Percentiles rank a stretch among this genome's conserved stretches.
These are phyloP conservation scores for Adelphocoris suturalis DNA, from an alignment of 2,888 invertebrate species.

Conservation along the genomic window DNA sequence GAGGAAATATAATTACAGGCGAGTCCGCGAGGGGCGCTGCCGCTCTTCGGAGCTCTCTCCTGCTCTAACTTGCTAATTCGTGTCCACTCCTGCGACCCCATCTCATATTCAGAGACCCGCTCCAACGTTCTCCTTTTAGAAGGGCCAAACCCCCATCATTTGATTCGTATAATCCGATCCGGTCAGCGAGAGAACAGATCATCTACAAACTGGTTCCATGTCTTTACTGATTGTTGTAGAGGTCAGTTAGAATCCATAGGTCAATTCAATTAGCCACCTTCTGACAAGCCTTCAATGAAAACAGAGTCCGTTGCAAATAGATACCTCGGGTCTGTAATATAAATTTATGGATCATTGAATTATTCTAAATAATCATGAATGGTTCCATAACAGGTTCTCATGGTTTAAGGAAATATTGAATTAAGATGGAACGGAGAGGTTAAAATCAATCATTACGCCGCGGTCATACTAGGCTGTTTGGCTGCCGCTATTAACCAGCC, in stretches of 20 bases:
- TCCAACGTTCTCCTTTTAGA: conserved; percentile 32
- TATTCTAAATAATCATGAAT: too few species aligned
- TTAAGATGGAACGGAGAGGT: too few species aligned
- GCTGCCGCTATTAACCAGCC: too few species aligned
- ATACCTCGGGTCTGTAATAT: too few species aligned
- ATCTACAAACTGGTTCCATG: neutral
- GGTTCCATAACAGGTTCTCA: too few species aligned
- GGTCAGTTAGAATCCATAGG: neutral
- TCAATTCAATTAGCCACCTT: too few species aligned
- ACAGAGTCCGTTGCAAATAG: too few species aligned
- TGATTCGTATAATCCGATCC: conserved; percentile 41
- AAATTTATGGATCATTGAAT: too few species aligned
- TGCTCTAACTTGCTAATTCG: conserved; percentile 60
- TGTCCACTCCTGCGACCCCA: conserved; percentile 47
- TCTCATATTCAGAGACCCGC: conserved; percentile 58
- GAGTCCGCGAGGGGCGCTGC: neutral
- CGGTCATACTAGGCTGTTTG: too few species aligned
- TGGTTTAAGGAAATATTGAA: too few species aligned
- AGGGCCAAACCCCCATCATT: neutral
- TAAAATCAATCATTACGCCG: too few species aligned
- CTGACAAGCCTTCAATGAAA: too few species aligned
- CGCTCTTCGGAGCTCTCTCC: neutral
- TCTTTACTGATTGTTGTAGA: neutral
- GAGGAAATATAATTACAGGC: conserved; percentile 45
- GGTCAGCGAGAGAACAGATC: neutral